These are phyloP conservation scores for Poecile montanus DNA, from an alignment of 2,797 vertebrate genomes.

Conservation along the genomic window DNA sequence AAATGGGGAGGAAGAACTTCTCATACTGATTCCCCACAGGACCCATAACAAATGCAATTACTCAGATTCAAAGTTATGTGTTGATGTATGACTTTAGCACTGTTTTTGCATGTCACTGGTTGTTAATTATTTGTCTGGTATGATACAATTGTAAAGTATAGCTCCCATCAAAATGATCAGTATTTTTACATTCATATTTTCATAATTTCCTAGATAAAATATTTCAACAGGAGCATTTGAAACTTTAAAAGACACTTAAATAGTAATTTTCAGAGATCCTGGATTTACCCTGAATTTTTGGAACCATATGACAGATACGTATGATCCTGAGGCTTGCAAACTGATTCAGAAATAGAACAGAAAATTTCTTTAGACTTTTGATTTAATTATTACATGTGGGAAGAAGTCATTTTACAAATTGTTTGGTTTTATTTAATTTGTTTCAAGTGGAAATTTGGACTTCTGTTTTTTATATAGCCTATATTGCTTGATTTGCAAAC, in stretches of 20 bases:
- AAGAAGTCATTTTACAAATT: not conserved
- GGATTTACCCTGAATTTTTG: not conserved
- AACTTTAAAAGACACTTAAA: not conserved
- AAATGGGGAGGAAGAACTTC: slow-evolving; percentile 44
- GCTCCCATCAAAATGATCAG: not conserved
- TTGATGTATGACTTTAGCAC: slow-evolving; percentile 14
- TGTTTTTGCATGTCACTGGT: not conserved
- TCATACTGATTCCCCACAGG: not conserved
- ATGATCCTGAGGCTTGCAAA: not conserved
- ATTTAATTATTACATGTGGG: slow-evolving; percentile 5
- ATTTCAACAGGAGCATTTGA: not conserved
- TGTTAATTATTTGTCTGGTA: slow-evolving; percentile 25
- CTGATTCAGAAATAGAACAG: not conserved
- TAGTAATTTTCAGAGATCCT: not conserved
- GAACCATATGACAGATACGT: not conserved
- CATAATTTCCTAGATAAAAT: not conserved
- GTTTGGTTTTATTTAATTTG: not conserved
- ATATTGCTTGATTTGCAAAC: not conserved
- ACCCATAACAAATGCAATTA: slow-evolving; percentile 20
- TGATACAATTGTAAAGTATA: not conserved
- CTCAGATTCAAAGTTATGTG: not conserved
- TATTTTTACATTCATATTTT: not conserved
- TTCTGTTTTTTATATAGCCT: not conserved
- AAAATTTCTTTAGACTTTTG: not conserved
- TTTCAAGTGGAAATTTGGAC: not conserved